A percentile compares a stretch with the other conserved stretches of the same genome.
phyloP scores from a whole-genome alignment of 2,888 invertebrate species.

The Drosophila parthenogenetica region DNA sequence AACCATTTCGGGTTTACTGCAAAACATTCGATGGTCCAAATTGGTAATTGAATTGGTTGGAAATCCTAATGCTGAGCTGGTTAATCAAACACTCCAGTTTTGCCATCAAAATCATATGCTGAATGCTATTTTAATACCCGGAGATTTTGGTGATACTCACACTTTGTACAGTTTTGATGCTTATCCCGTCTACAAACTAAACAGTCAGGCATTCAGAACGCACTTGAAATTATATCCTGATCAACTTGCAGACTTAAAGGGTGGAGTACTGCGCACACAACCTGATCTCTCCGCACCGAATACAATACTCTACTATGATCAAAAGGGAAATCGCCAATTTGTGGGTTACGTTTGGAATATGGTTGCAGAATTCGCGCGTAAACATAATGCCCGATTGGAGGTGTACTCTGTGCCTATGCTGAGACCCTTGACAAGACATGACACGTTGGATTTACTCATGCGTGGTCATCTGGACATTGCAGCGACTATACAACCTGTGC shows the following conservation, averaged over 20 bases:
- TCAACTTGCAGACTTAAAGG: slow-evolving; percentile 48
- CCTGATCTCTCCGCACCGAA: slow-evolving; percentile 69
- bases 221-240: slow-evolving; percentile 45
- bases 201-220: slow-evolving; percentile 6
- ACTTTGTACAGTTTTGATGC: slow-evolving; percentile 43
- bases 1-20: slow-evolving; percentile 33
- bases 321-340: slow-evolving; percentile 18
- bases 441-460: slow-evolving; percentile 44
- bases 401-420: slow-evolving; percentile 21
- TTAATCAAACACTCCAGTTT: slow-evolving; percentile 32
- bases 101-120: slow-evolving; percentile 53
- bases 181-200: slow-evolving; percentile 51
- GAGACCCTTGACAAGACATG: slow-evolving; percentile 19
- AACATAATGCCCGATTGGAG: slow-evolving; percentile 55
- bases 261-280: slow-evolving; percentile 40
- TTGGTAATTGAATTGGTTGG: slow-evolving; percentile 52
- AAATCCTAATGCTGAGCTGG: background rate
- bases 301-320: slow-evolving; percentile 56
- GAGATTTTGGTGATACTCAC: slow-evolving; percentile 34
- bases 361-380: slow-evolving; percentile 40
- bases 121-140: slow-evolving; percentile 42
- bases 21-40: slow-evolving; percentile 46
- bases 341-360: slow-evolving; percentile 63
- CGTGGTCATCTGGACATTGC: slow-evolving; percentile 51
- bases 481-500: slow-evolving; percentile 48